phyloP scores from a whole-genome alignment of 2,888 invertebrate species.

The Calliphora vomitoria region DNA sequence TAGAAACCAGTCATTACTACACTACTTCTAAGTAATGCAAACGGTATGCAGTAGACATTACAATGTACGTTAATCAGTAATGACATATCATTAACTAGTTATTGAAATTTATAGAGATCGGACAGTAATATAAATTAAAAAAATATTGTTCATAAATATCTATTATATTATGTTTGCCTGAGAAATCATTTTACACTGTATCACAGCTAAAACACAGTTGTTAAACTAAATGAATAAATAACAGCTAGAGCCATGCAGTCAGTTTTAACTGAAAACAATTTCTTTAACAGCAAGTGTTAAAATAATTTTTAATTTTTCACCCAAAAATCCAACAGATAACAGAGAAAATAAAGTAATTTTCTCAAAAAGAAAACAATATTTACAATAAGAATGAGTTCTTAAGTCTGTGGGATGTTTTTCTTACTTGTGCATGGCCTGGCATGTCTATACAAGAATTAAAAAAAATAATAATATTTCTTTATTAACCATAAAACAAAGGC shows the following conservation, averaged over 20 bases:
- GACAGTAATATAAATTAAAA: too few species aligned
- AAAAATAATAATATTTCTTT: conserved; percentile 54
- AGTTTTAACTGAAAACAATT: conserved; percentile 21
- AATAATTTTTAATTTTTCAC: conserved; percentile 2
- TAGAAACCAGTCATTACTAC: too few species aligned
- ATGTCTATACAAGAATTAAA: conserved; percentile 31
- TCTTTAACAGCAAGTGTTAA: conserved; percentile 51
- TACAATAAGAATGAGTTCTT: conserved; percentile 1
- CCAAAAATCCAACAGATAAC: neutral
- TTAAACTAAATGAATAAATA: too few species aligned
- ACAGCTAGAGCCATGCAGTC: neutral
- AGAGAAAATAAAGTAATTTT: conserved; percentile 1
- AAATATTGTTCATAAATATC: too few species aligned
- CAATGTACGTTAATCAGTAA: too few species aligned
- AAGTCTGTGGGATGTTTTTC: conserved; percentile 6
- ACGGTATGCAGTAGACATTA: too few species aligned
- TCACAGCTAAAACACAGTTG: neutral
- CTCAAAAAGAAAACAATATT: neutral
- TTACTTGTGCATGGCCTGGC: neutral
- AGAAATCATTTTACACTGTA: too few species aligned
- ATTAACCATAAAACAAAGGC: conserved; percentile 59
- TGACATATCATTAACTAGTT: too few species aligned
- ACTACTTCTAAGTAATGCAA: too few species aligned
- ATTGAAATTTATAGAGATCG: too few species aligned
- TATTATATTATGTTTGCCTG: too few species aligned